Evolutionary conservation across 2,888 invertebrate species (phyloP), one percentile per base, ranked within the genome.

Genomic region (Caenorhabditis doughertyi): DNA sequence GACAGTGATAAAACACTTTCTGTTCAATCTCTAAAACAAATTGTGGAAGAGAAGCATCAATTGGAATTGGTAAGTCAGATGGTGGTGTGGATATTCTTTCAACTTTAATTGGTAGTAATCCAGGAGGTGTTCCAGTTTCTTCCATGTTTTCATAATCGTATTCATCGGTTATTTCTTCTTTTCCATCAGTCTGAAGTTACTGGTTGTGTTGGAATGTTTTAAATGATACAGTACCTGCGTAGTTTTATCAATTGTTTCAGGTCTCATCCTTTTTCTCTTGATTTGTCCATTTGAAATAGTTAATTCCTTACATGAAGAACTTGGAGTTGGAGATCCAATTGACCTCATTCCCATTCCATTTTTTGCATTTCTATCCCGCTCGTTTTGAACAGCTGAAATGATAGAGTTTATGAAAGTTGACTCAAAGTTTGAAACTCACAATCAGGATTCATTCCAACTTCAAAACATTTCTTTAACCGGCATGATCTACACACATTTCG

Each of bases 401-500:
- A 11, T 8, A 39, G 3, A 8, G 18, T 29, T n/a, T n/a, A n/a
- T n/a, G n/a, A n/a, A n/a, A 62, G n/a, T n/a, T n/a, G n/a, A n/a
- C n/a, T n/a, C n/a, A n/a, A n/a, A n/a, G n/a, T n/a, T n/a, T n/a
- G n/a, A n/a, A n/a, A 83, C 86, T 84, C 27, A 88, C 88, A 86
- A 79, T 89, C 89, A 4, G 89, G 87, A 70, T 89, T 89, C 89
- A 89, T 89, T 44, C 89, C 89, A 29, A 89, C 88, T 72, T 85
- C 87, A 64, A 89, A 89, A 62, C 89, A 89, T 62, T 89, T 89
- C 62, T 88, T 89, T 60, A 89, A 62, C 44, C 89, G 83, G 72
- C 89, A 89, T 8, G 87, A 84, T 55, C 89, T 73, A 58, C 89
- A 89, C n/a, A 89, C 89, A 72, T 89, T 89, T 44, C 89, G 79